These are phyloP conservation scores for Hydropsyche tenuis DNA, from an alignment of 1,140 invertebrate genomes.

Conservation along the genomic window DNA sequence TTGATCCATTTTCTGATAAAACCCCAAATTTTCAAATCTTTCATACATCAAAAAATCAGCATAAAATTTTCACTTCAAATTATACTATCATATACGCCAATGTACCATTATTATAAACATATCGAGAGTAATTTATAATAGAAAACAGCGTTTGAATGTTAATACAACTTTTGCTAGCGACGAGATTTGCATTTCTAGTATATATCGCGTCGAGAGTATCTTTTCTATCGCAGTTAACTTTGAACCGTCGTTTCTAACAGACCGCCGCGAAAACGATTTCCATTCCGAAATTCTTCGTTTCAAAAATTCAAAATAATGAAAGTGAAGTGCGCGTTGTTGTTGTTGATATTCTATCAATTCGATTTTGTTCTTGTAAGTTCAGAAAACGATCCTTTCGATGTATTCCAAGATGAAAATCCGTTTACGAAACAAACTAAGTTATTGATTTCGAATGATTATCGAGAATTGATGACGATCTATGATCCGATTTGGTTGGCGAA, in stretches of 20 bases:
- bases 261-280: neutral
- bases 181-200: neutral
- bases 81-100: too few relatives aligned
- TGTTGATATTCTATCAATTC: neutral
- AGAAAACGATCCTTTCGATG: neutral
- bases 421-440: slow-evolving; percentile 38
- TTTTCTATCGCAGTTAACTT: slow-evolving; percentile 31
- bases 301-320: neutral
- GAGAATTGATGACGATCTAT: slow-evolving; percentile 58
- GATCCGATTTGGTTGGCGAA: slow-evolving; percentile 60
- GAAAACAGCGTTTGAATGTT: too few relatives aligned
- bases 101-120: too few relatives aligned
- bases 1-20: too few relatives aligned
- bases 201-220: slow-evolving; percentile 23
- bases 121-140: too few relatives aligned
- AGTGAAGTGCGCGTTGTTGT: neutral
- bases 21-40: too few relatives aligned
- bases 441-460: slow-evolving; percentile 50
- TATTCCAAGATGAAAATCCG: neutral
- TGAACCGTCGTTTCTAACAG: slow-evolving; percentile 20
- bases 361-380: neutral
- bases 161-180: too few relatives aligned
- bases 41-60: too few relatives aligned
- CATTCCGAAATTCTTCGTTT: neutral
- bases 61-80: too few relatives aligned